phyloP scores from a whole-genome alignment of 2,113 vertebrate genomes.

The Echinops telfairi region DNA sequence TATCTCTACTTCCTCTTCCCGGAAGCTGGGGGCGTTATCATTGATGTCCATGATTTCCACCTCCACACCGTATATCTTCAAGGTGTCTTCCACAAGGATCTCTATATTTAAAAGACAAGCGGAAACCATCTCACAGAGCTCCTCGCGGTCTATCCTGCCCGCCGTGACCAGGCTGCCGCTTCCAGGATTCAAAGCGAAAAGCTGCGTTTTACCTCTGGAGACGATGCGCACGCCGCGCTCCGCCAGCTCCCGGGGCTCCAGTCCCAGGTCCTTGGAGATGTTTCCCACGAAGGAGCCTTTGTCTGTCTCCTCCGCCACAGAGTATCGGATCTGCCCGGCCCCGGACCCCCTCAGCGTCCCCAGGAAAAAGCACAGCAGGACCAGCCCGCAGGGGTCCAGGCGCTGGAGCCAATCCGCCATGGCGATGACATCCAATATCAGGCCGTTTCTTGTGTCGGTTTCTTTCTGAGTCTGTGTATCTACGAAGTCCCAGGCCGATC shows the following conservation, averaged over 20 bases:
- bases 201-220: slow-evolving; percentile 76
- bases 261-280: slow-evolving; percentile 88
- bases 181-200: slow-evolving; percentile 80
- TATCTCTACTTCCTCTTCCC: slow-evolving; percentile 86
- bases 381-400: slow-evolving; percentile 24
- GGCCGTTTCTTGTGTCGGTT: slow-evolving; percentile 12
- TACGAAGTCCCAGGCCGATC: neutral
- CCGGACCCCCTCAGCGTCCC: slow-evolving; percentile 50
- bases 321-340: slow-evolving; percentile 78
- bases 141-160: slow-evolving; percentile 87
- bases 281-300: slow-evolving; percentile 88
- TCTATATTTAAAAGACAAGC: slow-evolving; percentile 88
- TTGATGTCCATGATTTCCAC: slow-evolving; percentile 91
- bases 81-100: slow-evolving; percentile 89
- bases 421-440: slow-evolving; percentile 1
- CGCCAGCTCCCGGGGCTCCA: slow-evolving; percentile 85
- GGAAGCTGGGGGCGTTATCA: slow-evolving; percentile 90
- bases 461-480: slow-evolving; percentile 13
- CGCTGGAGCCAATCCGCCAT: slow-evolving; percentile 53
- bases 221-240: slow-evolving; percentile 87
- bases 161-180: slow-evolving; percentile 80
- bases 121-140: slow-evolving; percentile 85
- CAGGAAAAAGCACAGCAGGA: slow-evolving; percentile 68
- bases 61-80: slow-evolving; percentile 90
- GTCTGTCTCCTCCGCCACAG: slow-evolving; percentile 84